Evolutionary conservation across 2,113 vertebrate species (phyloP).

Genomic region (Notiomystis cincta): DNA sequence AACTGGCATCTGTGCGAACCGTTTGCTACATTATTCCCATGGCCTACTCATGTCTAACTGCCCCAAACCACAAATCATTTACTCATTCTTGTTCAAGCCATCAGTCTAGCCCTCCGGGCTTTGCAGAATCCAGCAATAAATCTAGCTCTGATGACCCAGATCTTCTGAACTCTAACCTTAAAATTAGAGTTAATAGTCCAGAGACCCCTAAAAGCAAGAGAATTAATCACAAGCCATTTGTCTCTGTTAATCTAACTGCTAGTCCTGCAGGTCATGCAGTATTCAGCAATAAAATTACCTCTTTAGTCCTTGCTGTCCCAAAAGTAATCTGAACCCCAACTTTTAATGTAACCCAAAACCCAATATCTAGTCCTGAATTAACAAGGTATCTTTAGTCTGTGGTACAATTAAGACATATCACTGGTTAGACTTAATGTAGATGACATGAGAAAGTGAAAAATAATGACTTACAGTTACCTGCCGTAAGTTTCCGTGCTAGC

Average conservation of each 20-base stretch:
- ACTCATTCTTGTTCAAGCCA: constrained; percentile 44
- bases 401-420: not conserved
- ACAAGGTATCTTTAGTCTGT: not conserved
- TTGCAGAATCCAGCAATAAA: constrained; percentile 64
- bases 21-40: constrained; percentile 48
- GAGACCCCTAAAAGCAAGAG: constrained; percentile 15
- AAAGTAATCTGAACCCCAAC: not conserved
- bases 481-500: not conserved
- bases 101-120: constrained; percentile 50
- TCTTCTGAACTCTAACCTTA: constrained; percentile 55
- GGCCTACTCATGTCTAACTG: constrained; percentile 44
- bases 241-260: not conserved
- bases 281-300: not conserved
- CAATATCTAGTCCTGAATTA: not conserved
- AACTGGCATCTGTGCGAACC: constrained; percentile 31
- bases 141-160: constrained; percentile 38
- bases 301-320: not conserved
- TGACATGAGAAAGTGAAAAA: not conserved
- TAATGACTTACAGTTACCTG: not conserved
- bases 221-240: constrained; percentile 45
- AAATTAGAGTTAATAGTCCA: constrained; percentile 54
- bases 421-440: not conserved
- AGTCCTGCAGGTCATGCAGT: not conserved
- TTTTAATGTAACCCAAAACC: not conserved
- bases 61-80: constrained; percentile 50